These are phyloP conservation scores for Haliclystus octoradiatus DNA, from an alignment of 30 jellyfish, hydroid and myxozoan genomes.

Conservation along the genomic window DNA sequence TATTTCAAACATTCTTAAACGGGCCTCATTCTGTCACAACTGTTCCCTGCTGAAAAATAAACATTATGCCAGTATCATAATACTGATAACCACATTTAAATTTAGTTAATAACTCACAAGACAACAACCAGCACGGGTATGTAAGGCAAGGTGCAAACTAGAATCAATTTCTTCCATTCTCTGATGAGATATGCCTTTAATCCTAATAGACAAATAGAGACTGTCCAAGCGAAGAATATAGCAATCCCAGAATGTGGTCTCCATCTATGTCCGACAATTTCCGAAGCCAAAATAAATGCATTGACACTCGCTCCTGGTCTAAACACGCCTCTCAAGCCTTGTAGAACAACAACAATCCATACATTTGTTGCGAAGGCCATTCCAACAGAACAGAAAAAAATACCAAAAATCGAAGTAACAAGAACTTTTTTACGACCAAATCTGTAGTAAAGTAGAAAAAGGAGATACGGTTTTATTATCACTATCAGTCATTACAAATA, in stretches of 20 bases:
- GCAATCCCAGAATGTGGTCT: slow-evolving; percentile 51
- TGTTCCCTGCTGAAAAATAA: no score
- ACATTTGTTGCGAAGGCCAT: slow-evolving; percentile 58
- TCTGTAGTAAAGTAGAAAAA: slow-evolving; percentile 29
- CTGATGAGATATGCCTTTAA: slow-evolving; percentile 34
- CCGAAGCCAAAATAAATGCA: slow-evolving; percentile 20
- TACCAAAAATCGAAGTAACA: slow-evolving; percentile 12
- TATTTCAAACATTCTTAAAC: no score
- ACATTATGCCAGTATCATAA: no score
- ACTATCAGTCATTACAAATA: no score
- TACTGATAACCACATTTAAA: no score
- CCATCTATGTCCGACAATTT: slow-evolving; percentile 35
- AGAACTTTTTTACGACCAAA: slow-evolving; percentile 40
- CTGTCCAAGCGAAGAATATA: slow-evolving; percentile 27
- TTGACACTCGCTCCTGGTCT: slow-evolving; percentile 30
- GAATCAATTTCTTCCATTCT: slow-evolving; percentile 34
- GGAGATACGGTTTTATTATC: no score
- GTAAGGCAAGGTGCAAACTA: slow-evolving; percentile 19
- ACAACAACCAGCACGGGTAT: background rate
- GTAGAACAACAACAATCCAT: slow-evolving; percentile 26
- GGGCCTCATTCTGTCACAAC: no score
- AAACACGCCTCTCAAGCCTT: slow-evolving; percentile 43
- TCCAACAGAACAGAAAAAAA: slow-evolving; percentile 10
- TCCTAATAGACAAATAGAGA: slow-evolving; percentile 32
- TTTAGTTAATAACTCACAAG: slow-evolving; percentile 45